These are phyloP conservation scores for Dendroctonus ponderosae DNA, from an alignment of 1,140 invertebrate genomes.

Conservation along the genomic window DNA sequence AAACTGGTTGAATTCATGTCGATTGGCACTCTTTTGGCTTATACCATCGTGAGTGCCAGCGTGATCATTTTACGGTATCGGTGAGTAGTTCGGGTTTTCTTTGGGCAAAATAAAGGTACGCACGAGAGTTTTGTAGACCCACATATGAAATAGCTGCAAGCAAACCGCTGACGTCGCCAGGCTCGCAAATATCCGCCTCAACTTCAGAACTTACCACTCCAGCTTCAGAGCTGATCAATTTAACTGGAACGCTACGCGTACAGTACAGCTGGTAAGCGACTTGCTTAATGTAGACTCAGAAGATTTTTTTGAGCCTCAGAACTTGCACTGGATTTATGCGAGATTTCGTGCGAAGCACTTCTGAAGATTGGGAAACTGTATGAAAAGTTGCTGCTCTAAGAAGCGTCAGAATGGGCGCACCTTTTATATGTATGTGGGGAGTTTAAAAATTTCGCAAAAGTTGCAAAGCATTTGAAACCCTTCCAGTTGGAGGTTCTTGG, in stretches of 20 bases:
- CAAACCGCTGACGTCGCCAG: conserved; percentile 50
- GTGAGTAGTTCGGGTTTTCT: not conserved
- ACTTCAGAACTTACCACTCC: conserved; percentile 47
- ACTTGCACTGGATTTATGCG: no score
- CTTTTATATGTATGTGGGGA: no score
- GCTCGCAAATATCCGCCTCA: conserved; percentile 47
- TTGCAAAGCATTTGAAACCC: no score
- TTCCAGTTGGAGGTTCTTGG: no score
- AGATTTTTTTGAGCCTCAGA: no score
- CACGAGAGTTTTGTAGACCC: conserved; percentile 53
- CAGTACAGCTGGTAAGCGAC: conserved; percentile 61
- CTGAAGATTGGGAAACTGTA: no score
- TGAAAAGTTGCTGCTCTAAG: no score
- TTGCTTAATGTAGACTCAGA: not conserved
- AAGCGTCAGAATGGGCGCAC: no score
- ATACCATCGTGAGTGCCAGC: conserved; percentile 86
- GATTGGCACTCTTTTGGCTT: conserved; percentile 86
- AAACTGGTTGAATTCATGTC: conserved; percentile 94
- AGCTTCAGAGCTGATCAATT: conserved; percentile 42
- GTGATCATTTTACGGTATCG: conserved; percentile 81
- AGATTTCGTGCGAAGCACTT: no score
- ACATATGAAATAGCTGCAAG: conserved; percentile 50
- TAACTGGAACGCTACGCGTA: conserved; percentile 65
- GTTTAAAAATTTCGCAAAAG: no score
- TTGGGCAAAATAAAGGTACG: not conserved